A percentile compares a stretch with the other conserved stretches of the same genome.
phyloP scores from a whole-genome alignment of 2,888 invertebrate genomes.

The Heteromurus nitidus region DNA sequence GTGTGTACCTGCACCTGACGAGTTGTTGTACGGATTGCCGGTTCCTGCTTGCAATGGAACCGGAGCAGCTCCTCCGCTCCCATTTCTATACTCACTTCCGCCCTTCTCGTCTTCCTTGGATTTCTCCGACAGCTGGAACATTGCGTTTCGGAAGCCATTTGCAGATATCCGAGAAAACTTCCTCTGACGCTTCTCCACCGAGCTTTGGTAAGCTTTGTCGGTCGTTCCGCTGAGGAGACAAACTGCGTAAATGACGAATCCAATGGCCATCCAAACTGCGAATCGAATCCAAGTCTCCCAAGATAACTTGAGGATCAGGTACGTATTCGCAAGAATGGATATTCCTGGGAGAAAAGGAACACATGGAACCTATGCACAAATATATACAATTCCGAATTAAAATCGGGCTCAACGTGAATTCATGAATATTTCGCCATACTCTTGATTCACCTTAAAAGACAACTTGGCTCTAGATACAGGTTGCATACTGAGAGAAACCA shows the following conservation, averaged over 20 bases:
- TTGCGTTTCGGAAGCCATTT: conserved; percentile 61
- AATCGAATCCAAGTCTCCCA: conserved; percentile 77
- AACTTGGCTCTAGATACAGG: conserved; percentile 68
- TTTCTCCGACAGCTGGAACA: conserved; percentile 29
- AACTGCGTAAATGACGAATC: conserved; percentile 67
- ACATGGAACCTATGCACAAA: conserved; percentile 76
- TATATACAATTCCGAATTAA: neutral
- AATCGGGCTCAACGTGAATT: neutral
- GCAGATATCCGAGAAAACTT: conserved; percentile 66
- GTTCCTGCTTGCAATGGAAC: neutral
- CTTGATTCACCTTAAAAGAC: conserved; percentile 59
- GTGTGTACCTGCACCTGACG: neutral
- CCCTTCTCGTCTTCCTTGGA: neutral
- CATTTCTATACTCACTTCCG: neutral
- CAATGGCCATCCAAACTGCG: conserved; percentile 76
- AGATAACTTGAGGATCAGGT: conserved; percentile 77
- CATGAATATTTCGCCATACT: neutral
- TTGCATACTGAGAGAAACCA: conserved; percentile 65
- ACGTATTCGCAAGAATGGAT: conserved; percentile 77
- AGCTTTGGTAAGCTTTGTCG: conserved; percentile 60
- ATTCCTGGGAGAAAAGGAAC: conserved; percentile 77
- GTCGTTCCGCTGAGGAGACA: conserved; percentile 70
- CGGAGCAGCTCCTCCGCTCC: neutral
- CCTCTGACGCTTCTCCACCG: conserved; percentile 45
- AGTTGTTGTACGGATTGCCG: neutral